Evolutionary conservation across 1,140 invertebrate genomes (phyloP).

Genomic region (Rhyacophila brunnea): DNA sequence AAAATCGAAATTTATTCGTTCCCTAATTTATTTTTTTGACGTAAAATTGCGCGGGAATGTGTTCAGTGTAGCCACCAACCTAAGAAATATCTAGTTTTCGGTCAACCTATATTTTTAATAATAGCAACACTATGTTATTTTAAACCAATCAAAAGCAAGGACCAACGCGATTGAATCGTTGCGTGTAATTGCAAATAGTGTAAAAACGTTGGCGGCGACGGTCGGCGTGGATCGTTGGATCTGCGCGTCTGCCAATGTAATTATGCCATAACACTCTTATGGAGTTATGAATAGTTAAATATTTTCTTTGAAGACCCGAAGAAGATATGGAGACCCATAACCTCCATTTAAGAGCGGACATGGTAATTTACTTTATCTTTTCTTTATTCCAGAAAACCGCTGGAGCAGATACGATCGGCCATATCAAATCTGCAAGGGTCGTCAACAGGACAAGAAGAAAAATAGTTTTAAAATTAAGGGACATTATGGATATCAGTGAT

Average conservation of each 20-base stretch:
- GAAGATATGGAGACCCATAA: neutral
- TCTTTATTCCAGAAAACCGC: slow-evolving; percentile 40
- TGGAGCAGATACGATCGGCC: slow-evolving; percentile 35
- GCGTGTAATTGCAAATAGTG: too few relatives aligned
- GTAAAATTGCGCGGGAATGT: too few relatives aligned
- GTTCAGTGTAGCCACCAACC: too few relatives aligned
- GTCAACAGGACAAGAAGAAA: neutral
- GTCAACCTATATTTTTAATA: neutral
- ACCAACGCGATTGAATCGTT: too few relatives aligned
- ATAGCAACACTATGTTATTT: neutral
- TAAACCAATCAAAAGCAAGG: neutral
- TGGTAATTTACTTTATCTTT: slow-evolving; percentile 10
- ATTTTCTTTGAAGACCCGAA: neutral
- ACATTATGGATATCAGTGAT: too few relatives aligned
- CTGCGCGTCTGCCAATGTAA: too few relatives aligned
- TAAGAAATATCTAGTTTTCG: too few relatives aligned
- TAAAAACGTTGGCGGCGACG: too few relatives aligned
- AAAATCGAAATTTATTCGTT: too few relatives aligned
- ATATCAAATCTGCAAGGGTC: slow-evolving; percentile 20
- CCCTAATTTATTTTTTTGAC: too few relatives aligned
- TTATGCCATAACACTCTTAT: neutral
- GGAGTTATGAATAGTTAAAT: slow-evolving; percentile 1
- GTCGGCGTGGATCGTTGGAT: too few relatives aligned
- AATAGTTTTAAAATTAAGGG: too few relatives aligned
- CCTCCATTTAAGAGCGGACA: neutral